Evolutionary conservation across 2,113 vertebrate species (phyloP).

Genomic region (Phyllostomus discolor): DNA sequence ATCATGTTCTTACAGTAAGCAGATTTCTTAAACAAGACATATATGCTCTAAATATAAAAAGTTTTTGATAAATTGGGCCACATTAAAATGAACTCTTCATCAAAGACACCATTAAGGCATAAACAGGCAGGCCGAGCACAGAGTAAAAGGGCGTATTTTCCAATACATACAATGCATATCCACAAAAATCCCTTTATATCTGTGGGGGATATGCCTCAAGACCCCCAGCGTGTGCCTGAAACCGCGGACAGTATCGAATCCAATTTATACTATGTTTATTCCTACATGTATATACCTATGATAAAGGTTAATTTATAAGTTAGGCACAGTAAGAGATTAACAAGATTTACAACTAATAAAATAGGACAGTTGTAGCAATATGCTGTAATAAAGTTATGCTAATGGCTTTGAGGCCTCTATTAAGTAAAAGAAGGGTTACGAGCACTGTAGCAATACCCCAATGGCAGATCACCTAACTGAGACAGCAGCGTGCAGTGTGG

Average conservation of each 20-base stretch:
- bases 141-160: neutral
- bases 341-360: neutral
- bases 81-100: neutral
- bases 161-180: neutral
- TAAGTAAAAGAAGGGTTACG: neutral
- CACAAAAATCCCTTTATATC: neutral
- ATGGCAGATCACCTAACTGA: neutral
- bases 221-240: neutral
- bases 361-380: neutral
- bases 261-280: neutral
- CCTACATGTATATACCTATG: too few relatives aligned
- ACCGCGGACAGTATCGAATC: too few relatives aligned
- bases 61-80: neutral
- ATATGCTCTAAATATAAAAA: neutral
- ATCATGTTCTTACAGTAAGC: neutral
- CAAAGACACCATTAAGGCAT: neutral
- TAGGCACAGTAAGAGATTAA: neutral
- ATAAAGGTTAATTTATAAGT: neutral
- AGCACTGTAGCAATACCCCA: neutral
- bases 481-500: neutral
- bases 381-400: too few relatives aligned
- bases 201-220: neutral
- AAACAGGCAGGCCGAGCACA: neutral
- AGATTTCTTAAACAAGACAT: neutral
- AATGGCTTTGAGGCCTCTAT: too few relatives aligned